Evolutionary conservation across 37 sponge, comb jelly and placozoan species (phyloP).

Genomic region (Crambe crambe): DNA sequence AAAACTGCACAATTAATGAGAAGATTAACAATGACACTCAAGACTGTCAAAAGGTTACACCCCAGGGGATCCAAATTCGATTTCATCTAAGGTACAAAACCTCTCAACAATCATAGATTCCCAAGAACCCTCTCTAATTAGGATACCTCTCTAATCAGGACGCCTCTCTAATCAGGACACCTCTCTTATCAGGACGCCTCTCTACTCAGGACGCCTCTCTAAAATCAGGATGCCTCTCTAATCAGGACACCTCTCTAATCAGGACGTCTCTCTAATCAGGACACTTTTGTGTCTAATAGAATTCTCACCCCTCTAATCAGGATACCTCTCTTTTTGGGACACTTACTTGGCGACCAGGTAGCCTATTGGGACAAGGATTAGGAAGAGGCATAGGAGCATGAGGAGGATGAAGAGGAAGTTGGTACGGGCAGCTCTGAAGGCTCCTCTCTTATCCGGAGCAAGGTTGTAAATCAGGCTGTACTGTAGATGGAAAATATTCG

Average conservation of each 20-base stretch:
- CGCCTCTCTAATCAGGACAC: too few relatives aligned
- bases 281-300: not conserved
- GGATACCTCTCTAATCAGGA: too few relatives aligned
- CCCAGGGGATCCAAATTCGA: too few relatives aligned
- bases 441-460: conserved; percentile 42
- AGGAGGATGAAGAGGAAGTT: conserved; percentile 80
- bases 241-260: too few relatives aligned
- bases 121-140: too few relatives aligned
- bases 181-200: too few relatives aligned
- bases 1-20: conserved; percentile 37
- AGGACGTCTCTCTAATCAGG: not conserved
- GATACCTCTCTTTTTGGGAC: not conserved
- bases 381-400: conserved; percentile 59
- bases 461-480: conserved; percentile 76
- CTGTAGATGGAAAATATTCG: conserved; percentile 70
- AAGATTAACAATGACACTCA: not conserved
- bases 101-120: too few relatives aligned
- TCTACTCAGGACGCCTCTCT: too few relatives aligned
- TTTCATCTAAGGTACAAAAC: too few relatives aligned
- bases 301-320: not conserved
- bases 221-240: too few relatives aligned
- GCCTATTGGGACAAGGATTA: conserved; percentile 67
- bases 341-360: conserved; percentile 46
- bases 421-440: conserved; percentile 65
- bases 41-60: not conserved